Evolutionary conservation across 2,797 vertebrate species (phyloP).

Genomic region (Sarcophilus harrisii): DNA sequence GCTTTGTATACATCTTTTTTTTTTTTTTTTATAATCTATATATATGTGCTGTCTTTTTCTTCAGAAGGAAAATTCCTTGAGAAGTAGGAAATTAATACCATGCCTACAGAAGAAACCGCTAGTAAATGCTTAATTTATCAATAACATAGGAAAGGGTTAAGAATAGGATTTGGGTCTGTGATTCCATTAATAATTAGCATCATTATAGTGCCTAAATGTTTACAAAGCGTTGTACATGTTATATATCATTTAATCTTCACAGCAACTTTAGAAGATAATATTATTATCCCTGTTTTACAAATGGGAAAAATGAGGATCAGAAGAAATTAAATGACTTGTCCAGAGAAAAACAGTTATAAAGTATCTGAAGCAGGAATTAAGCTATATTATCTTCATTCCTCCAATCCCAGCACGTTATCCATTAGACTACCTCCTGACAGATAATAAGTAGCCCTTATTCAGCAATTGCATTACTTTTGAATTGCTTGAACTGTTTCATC

Average conservation of each 20-base stretch:
- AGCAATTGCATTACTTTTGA: neutral
- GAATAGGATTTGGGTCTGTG: neutral
- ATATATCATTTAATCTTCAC: neutral
- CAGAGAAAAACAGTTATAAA: no score
- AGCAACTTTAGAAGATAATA: neutral
- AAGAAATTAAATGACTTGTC: neutral
- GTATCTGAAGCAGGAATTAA: neutral
- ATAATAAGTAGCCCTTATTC: neutral
- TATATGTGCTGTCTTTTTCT: neutral
- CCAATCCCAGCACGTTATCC: neutral
- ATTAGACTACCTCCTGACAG: neutral
- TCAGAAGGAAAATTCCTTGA: neutral
- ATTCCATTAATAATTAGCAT: neutral
- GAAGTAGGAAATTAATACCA: neutral
- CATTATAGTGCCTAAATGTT: neutral
- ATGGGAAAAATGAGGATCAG: neutral
- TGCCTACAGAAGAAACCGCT: neutral
- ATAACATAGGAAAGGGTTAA: neutral
- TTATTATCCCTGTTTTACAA: neutral
- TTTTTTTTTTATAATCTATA: neutral
- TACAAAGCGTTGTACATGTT: neutral
- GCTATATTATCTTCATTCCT: neutral
- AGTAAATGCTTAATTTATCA: neutral
- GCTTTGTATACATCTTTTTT: neutral
- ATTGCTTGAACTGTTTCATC: neutral